Evolutionary conservation across 2,113 vertebrate species (phyloP).

Genomic region (Polypterus senegalus): DNA sequence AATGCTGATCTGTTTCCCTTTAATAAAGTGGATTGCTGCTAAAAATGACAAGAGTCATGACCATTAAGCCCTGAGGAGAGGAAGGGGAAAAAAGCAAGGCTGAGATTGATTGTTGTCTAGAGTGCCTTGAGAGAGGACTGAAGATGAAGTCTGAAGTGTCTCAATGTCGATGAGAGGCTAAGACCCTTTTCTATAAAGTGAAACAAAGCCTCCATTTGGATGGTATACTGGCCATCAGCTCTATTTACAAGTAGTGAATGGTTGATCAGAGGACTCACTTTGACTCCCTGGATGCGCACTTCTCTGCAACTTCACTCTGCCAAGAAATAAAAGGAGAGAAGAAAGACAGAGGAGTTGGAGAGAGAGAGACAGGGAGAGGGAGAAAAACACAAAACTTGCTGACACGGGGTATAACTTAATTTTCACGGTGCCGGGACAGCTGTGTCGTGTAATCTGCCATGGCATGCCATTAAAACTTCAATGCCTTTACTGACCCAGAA

Average conservation of each 20-base stretch:
- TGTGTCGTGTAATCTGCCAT: slow-evolving; percentile 98
- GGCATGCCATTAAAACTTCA: slow-evolving; percentile 97
- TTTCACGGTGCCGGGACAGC: slow-evolving; percentile 99
- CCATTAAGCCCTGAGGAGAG: slow-evolving; percentile 7
- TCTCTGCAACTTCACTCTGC: slow-evolving; percentile 38
- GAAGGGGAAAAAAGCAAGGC: not conserved
- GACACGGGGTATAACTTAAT: slow-evolving; percentile 99
- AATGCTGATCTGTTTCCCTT: not conserved
- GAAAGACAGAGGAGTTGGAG: slow-evolving; percentile 18
- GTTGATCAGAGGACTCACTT: slow-evolving; percentile 31
- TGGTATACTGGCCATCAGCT: slow-evolving; percentile 48
- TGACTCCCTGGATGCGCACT: slow-evolving; percentile 47
- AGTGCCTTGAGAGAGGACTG: slow-evolving; percentile 12
- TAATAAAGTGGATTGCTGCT: slow-evolving; percentile 12
- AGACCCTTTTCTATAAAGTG: slow-evolving; percentile 20
- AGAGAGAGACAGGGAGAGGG: slow-evolving; percentile 39
- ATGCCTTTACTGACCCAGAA: slow-evolving; percentile 96
- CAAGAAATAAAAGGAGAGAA: slow-evolving; percentile 29
- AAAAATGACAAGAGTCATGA: slow-evolving; percentile 4
- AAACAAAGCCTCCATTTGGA: slow-evolving; percentile 53
- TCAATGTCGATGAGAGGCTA: slow-evolving; percentile 10
- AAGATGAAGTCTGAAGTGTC: slow-evolving; percentile 11
- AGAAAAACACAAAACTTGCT: slow-evolving; percentile 76
- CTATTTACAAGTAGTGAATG: slow-evolving; percentile 61
- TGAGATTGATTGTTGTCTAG: slow-evolving; percentile 8